Conservation (phyloP, 2,888 invertebrate genomes). For the Aquatica leii region DNA sequence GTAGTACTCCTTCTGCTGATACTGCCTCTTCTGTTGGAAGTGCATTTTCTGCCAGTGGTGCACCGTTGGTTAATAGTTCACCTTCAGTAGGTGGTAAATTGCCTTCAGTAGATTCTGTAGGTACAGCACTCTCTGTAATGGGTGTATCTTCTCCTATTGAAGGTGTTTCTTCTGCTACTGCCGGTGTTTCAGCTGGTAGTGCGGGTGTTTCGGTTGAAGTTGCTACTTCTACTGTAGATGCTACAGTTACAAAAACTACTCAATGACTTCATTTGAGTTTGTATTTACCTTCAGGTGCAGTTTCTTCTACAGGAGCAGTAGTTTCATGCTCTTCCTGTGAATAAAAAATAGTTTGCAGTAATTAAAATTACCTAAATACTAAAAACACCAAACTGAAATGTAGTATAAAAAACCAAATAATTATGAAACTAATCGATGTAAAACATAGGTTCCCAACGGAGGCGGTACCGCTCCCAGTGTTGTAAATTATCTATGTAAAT, state of each 20-base stretch:
- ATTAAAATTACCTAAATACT: not conserved
- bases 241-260: not conserved
- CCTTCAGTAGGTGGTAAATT: constrained; percentile 45
- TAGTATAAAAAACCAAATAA: not conserved
- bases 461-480: too few species aligned
- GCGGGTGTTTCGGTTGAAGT: constrained; percentile 22
- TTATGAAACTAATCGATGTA: too few species aligned
- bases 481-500: too few species aligned
- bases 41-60: constrained; percentile 51
- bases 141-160: constrained; percentile 32
- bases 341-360: not conserved
- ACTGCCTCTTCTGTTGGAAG: constrained; percentile 52
- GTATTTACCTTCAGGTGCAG: not conserved
- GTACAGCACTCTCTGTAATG: constrained; percentile 35
- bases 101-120: constrained; percentile 52
- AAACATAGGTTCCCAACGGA: too few species aligned
- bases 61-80: constrained; percentile 43
- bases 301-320: not conserved
- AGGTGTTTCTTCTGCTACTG: constrained; percentile 49
- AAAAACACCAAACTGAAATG: not conserved
- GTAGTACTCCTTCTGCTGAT: constrained; percentile 48
- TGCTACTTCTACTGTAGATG: not conserved
- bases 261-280: not conserved
- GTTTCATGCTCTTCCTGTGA: not conserved
- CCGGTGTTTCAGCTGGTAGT: constrained; percentile 48